A percentile compares a stretch with the other conserved stretches of the same genome.
These are phyloP conservation scores for Babylonia areolata DNA, from an alignment of 1,140 invertebrate genomes.

Conservation along the genomic window DNA sequence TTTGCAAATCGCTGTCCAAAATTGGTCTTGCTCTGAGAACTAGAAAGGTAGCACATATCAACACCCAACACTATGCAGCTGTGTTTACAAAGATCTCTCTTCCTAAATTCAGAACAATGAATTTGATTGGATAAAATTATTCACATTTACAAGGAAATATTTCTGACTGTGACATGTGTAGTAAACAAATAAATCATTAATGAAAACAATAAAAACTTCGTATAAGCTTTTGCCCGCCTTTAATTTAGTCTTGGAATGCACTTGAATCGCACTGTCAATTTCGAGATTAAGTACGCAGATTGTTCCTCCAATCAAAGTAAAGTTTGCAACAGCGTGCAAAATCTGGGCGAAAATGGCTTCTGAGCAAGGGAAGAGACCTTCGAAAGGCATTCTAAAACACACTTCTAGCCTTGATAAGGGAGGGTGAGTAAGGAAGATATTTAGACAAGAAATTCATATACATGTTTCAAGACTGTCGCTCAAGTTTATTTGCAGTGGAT, in stretches of 20 bases:
- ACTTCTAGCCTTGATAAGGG: conserved; percentile 88
- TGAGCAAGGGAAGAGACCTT: conserved; percentile 82
- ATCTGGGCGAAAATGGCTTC: conserved; percentile 59
- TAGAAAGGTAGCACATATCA: too few species aligned
- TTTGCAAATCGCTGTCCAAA: too few species aligned
- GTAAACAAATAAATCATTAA: too few species aligned
- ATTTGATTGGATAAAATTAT: conserved; percentile 10
- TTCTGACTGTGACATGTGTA: not conserved
- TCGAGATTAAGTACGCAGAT: conserved; percentile 8
- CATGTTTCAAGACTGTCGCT: not conserved
- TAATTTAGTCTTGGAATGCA: not conserved
- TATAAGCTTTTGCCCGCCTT: not conserved
- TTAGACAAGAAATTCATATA: not conserved
- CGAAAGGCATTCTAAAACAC: conserved; percentile 94
- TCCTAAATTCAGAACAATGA: not conserved
- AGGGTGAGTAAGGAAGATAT: conserved; percentile 62
- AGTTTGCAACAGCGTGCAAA: not conserved
- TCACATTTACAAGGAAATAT: not conserved
- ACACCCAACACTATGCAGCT: not conserved
- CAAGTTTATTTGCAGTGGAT: not conserved
- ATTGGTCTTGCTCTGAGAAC: too few species aligned
- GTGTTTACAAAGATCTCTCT: not conserved
- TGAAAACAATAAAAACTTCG: not conserved
- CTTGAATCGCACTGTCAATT: not conserved
- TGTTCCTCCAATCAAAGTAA: not conserved